phyloP scores from a whole-genome alignment of 2,113 vertebrate genomes.

The Myiagra hebetior region DNA sequence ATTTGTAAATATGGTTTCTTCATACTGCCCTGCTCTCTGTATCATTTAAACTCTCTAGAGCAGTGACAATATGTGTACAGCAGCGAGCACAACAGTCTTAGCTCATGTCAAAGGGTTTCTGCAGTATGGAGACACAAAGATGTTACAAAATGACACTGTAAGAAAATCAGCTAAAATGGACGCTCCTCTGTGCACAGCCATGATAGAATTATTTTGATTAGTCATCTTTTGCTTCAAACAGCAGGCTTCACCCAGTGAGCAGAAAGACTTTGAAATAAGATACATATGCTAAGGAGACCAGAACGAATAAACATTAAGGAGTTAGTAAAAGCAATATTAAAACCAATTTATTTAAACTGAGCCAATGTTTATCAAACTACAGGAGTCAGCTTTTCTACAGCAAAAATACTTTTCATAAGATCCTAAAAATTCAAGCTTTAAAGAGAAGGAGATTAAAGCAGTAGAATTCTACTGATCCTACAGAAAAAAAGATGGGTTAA shows the following conservation, averaged over 20 bases:
- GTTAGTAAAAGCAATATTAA: neutral
- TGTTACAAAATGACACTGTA: neutral
- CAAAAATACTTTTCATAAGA: neutral
- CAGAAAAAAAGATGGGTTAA: neutral
- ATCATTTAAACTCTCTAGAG: neutral
- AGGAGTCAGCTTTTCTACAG: neutral
- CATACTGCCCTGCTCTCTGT: neutral
- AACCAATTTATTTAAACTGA: neutral
- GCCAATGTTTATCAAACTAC: neutral
- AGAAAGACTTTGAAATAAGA: slow-evolving; percentile 15
- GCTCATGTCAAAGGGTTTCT: neutral
- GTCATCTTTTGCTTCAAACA: neutral
- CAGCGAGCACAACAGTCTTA: neutral
- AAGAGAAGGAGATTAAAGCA: neutral
- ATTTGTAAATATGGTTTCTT: neutral
- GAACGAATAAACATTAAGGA: slow-evolving; percentile 11
- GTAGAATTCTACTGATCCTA: neutral
- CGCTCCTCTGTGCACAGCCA: neutral
- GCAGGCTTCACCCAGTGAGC: neutral
- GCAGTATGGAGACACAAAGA: neutral
- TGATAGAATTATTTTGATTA: neutral
- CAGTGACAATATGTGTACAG: neutral
- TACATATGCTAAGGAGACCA: neutral
- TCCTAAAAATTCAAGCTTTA: neutral
- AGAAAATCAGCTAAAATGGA: neutral